Evolutionary conservation across 2,113 vertebrate genomes (phyloP), one percentile per base, ranked within the genome.

Genomic region (Geococcyx californianus): DNA sequence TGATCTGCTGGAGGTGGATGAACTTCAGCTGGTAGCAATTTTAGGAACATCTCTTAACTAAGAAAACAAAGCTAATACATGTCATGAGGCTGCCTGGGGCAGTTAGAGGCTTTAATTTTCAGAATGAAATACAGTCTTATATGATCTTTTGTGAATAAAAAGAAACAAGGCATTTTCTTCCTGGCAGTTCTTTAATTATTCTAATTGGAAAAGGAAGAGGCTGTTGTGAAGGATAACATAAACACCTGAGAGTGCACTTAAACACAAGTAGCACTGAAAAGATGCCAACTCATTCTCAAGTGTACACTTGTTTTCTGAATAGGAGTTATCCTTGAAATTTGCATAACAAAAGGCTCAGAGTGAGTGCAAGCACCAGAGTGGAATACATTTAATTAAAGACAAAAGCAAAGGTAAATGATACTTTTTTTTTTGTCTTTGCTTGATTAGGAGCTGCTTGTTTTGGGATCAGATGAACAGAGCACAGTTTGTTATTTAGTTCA

Each of bases 371-470:
- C 80, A 92, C 90, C 74, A 88, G 96, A 92, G 91, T 95, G 87
- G 93, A 97, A 98, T 97, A 84, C 95, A 93, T 97, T 97, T 97
- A 98, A 98, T 98, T 98, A 98, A 97, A 97, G 95, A 86, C 90
- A 97, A 96, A 90, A 96, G 93, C 91, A 97, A 98, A 98, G 91
- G 93, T 97, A 96, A 97, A 97, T 93, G 31, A 96, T 96, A 95
- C 82, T 91, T 92, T 84, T 59, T 96, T 92, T 26, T 31, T 49
- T 15, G 8, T 7, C 28, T 51, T 78, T 84, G 44, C 95, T 96
- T 97, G 96, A 97, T 98, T 97, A 97, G 95, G 88, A 94, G 78
- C 85, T 94, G 73, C 95, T 97, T 97, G 91, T 95, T 97, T 97
- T 68, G 33, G 94, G 84, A 96, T 93, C 87, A 94, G 91, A 76